Evolutionary conservation across 2,113 vertebrate genomes (phyloP).

Genomic region (Regulus satrapa): DNA sequence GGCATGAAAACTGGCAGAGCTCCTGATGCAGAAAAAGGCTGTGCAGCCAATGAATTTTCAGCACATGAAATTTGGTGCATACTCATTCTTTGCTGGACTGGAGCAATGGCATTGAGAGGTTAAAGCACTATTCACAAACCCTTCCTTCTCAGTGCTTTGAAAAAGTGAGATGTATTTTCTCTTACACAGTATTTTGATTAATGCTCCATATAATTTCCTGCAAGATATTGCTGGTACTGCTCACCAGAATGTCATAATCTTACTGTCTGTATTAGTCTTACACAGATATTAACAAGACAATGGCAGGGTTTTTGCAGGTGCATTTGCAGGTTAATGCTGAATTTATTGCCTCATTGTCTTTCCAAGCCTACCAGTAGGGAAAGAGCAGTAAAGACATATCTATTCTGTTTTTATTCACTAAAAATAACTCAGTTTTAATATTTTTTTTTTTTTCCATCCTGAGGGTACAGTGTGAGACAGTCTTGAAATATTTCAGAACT

Average conservation of each 20-base stretch:
- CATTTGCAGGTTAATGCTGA: neutral
- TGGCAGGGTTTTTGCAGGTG: no score
- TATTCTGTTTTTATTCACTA: neutral
- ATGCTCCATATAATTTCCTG: neutral
- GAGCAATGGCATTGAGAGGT: neutral
- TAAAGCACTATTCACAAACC: neutral
- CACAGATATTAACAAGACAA: neutral
- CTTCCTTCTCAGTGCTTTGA: neutral
- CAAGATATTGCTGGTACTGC: neutral
- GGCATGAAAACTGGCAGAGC: neutral
- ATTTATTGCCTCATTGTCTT: neutral
- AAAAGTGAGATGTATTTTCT: neutral
- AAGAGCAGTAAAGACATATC: neutral
- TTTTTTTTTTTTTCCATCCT: neutral
- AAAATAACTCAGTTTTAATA: neutral
- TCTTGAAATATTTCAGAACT: neutral
- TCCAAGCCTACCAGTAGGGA: neutral
- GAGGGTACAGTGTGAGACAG: neutral
- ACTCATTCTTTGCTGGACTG: neutral
- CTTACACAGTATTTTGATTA: neutral
- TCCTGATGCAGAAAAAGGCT: neutral
- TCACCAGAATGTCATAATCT: neutral
- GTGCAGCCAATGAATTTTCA: neutral
- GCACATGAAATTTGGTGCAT: neutral
- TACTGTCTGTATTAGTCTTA: neutral